phyloP scores from a whole-genome alignment of 2,113 vertebrate genomes.

The Fulica atra region DNA sequence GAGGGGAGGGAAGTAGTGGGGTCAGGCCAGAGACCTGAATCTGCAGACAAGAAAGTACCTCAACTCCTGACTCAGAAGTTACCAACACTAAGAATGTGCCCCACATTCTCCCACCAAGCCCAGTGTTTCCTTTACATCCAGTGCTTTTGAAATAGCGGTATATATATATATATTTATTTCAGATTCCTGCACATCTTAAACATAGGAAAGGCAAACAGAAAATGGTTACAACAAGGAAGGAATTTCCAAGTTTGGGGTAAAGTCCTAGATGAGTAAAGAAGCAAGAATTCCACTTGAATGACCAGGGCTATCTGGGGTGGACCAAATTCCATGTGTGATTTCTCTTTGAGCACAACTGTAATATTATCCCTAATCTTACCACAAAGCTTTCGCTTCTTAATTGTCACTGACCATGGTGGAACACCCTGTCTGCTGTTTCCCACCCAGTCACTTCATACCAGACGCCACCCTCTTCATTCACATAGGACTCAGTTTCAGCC shows the following conservation, averaged over 20 bases:
- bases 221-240: background rate
- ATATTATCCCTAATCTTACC: background rate
- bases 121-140: background rate
- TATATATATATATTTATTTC: background rate
- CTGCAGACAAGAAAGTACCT: background rate
- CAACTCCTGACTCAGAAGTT: background rate
- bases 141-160: accelerated
- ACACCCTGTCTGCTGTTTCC: background rate
- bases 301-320: background rate
- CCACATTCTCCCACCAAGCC: background rate
- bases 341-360: background rate
- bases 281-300: background rate
- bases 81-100: background rate
- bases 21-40: background rate
- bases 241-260: background rate
- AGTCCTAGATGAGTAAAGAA: background rate
- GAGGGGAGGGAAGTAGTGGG: background rate
- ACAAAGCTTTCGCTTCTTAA: background rate
- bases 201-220: background rate
- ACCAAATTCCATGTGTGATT: background rate
- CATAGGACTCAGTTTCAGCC: accelerated
- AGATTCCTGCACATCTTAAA: background rate
- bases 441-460: background rate
- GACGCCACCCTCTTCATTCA: background rate
- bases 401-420: background rate